Evolutionary conservation across 2,888 invertebrate genomes (phyloP).

Genomic region (Cheilosia urbana): DNA sequence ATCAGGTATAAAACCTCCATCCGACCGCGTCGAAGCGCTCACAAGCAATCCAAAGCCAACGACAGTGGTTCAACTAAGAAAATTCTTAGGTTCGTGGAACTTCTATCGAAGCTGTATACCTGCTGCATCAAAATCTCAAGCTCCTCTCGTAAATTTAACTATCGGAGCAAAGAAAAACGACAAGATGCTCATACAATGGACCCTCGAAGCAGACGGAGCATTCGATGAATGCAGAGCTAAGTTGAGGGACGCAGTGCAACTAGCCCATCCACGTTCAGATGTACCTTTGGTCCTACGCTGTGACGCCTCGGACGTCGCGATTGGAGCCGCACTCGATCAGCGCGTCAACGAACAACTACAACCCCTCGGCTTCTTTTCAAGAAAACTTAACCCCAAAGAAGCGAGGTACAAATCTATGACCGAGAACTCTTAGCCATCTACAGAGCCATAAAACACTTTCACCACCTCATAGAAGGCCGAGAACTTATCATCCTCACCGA

Average conservation of each 20-base stretch:
- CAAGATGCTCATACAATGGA: slow-evolving; percentile 52
- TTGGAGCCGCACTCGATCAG: slow-evolving; percentile 6
- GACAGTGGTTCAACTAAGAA: slow-evolving; percentile 10
- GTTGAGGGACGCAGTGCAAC: slow-evolving; percentile 32
- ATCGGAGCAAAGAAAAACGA: slow-evolving; percentile 52
- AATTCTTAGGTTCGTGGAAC: slow-evolving; percentile 46
- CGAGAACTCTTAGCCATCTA: not conserved
- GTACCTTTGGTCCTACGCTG: slow-evolving; percentile 26
- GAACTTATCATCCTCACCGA: slow-evolving; percentile 36
- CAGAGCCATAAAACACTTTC: slow-evolving; percentile 38
- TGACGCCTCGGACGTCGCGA: slow-evolving; percentile 34
- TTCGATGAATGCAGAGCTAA: slow-evolving; percentile 57
- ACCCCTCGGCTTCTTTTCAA: slow-evolving; percentile 80
- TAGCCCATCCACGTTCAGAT: slow-evolving; percentile 31
- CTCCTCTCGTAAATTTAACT: slow-evolving; percentile 37
- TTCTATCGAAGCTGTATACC: slow-evolving; percentile 47
- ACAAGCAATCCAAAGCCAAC: slow-evolving; percentile 24
- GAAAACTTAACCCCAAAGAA: slow-evolving; percentile 69
- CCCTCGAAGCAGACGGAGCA: slow-evolving; percentile 33
- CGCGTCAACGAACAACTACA: slow-evolving; percentile 8
- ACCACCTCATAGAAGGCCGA: slow-evolving; percentile 24
- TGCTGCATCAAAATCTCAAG: slow-evolving; percentile 30
- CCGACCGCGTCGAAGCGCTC: slow-evolving; percentile 27
- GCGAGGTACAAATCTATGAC: slow-evolving; percentile 39
- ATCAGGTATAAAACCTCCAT: slow-evolving; percentile 29